These are phyloP conservation scores for Laterallus jamaicensis DNA, from an alignment of 2,113 vertebrate genomes.

Conservation along the genomic window DNA sequence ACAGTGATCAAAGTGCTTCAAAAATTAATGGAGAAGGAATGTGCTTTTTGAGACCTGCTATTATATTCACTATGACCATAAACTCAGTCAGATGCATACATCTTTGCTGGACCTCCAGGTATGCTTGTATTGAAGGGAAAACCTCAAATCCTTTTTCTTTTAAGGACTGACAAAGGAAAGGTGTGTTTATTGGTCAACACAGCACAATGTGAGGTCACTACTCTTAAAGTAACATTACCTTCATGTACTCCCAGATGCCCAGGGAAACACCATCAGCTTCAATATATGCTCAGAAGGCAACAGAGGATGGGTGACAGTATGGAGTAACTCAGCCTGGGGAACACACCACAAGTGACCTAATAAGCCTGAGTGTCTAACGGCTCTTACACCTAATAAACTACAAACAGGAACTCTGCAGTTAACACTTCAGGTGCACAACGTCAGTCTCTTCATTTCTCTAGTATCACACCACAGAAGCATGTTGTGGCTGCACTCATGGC, in stretches of 20 bases:
- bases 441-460: not conserved
- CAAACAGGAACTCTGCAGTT: not conserved
- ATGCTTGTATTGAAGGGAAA: not conserved
- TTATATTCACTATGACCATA: not conserved
- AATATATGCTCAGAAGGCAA: accelerated
- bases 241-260: not conserved
- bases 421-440: no score
- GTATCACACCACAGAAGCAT: not conserved
- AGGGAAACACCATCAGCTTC: not conserved
- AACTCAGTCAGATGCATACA: not conserved
- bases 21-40: not conserved
- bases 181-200: not conserved
- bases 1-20: not conserved
- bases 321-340: not conserved
- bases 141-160: not conserved
- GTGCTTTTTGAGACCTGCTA: not conserved
- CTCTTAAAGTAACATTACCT: not conserved
- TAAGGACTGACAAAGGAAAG: not conserved
- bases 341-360: not conserved
- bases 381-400: not conserved
- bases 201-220: accelerated
- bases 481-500: accelerated
- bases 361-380: not conserved
- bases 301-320: accelerated
- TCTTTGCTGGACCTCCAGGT: not conserved